Base-by-base conservation (phyloP, 1,140 invertebrate species). In the Cataglyphis hispanica region DNA sequence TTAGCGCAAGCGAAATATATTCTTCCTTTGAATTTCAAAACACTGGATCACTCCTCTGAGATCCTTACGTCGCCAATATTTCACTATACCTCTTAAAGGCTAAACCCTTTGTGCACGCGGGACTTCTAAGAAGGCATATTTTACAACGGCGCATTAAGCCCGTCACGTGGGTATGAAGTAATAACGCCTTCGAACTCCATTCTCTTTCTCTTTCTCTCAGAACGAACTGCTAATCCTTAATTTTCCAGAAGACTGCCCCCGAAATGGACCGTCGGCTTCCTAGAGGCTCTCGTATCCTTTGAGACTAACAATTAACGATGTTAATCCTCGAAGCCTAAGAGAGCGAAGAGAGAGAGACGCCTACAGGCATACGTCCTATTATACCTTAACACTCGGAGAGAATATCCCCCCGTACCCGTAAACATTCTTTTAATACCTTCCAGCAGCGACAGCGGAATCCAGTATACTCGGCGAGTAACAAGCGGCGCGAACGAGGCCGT, bases 291-390 rank as follows among this genome's bases (percentile, higher is more conserved):
- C 66, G 72, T 86, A 87, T 91, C 91, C 89, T 90, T 89, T 87
- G 89, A 90, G 89, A 91, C 90, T 93, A 94, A 92, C 92, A 93
- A 93, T 94, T 93, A 94, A 90, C 90, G 89, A 93, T 92, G 88
- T 93, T 93, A 93, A 94, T 93, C 91, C 93, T 66, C 25, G 34
- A 70, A 60, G 85, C 46, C 84, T 80, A 63, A 92, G 64, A 84
- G 46, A 50, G 53, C 58, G 58, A 19, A 61, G 58, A 19, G 67
- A 84, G 46, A 50, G 53, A 61, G 53, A 19, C 43, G 76, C 85
- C 74, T 80, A 75, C 50, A 80, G 86, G 86, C 86, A 81, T 70
- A 85, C 86, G 61, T 87, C 89, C 84, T 89, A 90, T 91, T 92
- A 91, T 86, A 89, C 86, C 90, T 91, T 91, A 92, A 91, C 91